These are phyloP conservation scores for Brachyrhaphis roseni DNA, from an alignment of 2,797 vertebrate genomes.

Conservation along the genomic window DNA sequence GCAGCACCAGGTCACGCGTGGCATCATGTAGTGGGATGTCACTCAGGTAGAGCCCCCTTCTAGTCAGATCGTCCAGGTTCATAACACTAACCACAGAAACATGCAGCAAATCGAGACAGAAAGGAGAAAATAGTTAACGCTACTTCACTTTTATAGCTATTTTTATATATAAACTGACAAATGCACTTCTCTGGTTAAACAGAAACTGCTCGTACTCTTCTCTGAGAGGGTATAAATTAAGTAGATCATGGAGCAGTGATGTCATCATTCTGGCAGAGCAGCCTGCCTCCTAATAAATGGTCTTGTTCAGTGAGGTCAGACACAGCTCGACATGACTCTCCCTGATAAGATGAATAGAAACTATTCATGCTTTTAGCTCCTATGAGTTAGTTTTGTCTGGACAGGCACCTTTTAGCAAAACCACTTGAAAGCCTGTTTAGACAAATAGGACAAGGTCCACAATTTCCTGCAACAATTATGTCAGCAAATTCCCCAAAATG, in stretches of 20 bases:
- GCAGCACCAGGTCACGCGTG: slow-evolving; percentile 93
- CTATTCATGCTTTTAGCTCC: background rate
- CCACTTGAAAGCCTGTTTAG: slow-evolving; percentile 12
- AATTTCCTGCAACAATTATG: slow-evolving; percentile 24
- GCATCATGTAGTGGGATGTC: slow-evolving; percentile 98
- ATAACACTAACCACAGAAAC: slow-evolving; percentile 86
- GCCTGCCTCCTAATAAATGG: slow-evolving; percentile 35
- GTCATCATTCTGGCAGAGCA: slow-evolving; percentile 15
- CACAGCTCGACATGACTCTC: background rate
- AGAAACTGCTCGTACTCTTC: slow-evolving; percentile 10
- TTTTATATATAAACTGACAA: slow-evolving; percentile 3
- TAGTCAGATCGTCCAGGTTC: slow-evolving; percentile 97
- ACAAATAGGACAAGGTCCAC: slow-evolving; percentile 31
- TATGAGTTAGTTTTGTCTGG: slow-evolving; percentile 25
- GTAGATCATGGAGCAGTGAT: slow-evolving; percentile 34
- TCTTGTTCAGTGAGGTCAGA: slow-evolving; percentile 30
- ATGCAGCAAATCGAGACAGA: slow-evolving; percentile 3
- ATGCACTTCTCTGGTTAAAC: slow-evolving; percentile 9
- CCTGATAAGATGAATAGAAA: slow-evolving; percentile 19
- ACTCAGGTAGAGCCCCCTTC: slow-evolving; percentile 95
- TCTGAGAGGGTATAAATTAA: slow-evolving; percentile 28
- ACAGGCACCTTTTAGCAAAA: slow-evolving; percentile 32
- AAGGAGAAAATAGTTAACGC: background rate
- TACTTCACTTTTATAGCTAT: background rate
- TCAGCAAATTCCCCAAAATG: slow-evolving; percentile 33